Conservation (phyloP, 2,888 invertebrate species). For the Drosophila peninsularis region DNA sequence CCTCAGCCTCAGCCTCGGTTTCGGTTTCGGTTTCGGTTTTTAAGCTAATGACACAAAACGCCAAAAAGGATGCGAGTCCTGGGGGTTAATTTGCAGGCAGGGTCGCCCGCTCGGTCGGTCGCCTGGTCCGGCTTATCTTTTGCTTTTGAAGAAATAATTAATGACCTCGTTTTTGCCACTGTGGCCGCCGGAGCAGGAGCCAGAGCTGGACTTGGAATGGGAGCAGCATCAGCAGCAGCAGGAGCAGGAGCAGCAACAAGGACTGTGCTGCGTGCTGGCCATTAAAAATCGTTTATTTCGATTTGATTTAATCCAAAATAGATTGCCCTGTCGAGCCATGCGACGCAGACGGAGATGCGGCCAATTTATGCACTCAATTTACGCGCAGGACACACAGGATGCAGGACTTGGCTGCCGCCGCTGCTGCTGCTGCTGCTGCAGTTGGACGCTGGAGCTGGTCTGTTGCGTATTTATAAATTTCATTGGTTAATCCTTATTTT, state of each 20-base stretch:
- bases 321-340: slow-evolving; percentile 75
- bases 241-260: not conserved
- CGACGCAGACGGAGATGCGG: slow-evolving; percentile 39
- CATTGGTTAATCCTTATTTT: slow-evolving; percentile 83
- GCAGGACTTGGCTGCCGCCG: slow-evolving; percentile 8
- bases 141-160: slow-evolving; percentile 84
- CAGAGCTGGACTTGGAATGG: not conserved
- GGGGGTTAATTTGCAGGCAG: slow-evolving; percentile 72
- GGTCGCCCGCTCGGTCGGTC: slow-evolving; percentile 34
- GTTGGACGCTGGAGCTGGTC: slow-evolving; percentile 12
- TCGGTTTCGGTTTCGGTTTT: slow-evolving; percentile 55
- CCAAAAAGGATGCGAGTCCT: slow-evolving; percentile 66
- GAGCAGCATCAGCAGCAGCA: not conserved
- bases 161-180: slow-evolving; percentile 84
- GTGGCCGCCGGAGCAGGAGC: slow-evolving; percentile 42
- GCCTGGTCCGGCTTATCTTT: slow-evolving; percentile 80
- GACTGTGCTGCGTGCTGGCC: slow-evolving; percentile 63
- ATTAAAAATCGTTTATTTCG: slow-evolving; percentile 85
- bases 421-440: slow-evolving; percentile 21
- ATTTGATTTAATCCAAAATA: slow-evolving; percentile 85
- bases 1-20: slow-evolving; percentile 40
- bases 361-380: slow-evolving; percentile 83
- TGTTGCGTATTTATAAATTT: slow-evolving; percentile 83
- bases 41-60: slow-evolving; percentile 82
- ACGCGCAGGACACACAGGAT: slow-evolving; percentile 41